These are phyloP conservation scores for Nysson spinosus DNA, from an alignment of 2,888 invertebrate species.

Conservation along the genomic window DNA sequence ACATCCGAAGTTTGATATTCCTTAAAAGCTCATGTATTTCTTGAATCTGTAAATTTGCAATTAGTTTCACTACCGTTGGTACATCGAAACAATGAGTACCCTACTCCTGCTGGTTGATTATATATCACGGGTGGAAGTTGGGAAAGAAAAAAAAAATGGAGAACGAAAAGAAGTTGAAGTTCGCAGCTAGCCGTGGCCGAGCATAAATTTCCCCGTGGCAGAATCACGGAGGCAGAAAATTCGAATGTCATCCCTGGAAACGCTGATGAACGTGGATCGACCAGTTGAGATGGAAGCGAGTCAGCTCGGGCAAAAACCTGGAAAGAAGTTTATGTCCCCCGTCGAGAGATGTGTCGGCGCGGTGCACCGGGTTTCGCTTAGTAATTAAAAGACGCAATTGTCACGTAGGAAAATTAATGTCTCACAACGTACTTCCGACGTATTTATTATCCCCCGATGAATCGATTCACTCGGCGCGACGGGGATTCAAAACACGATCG, in stretches of 20 bases:
- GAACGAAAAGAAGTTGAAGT: neutral
- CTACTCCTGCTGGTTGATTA: too few relatives aligned
- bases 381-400: conserved; percentile 57
- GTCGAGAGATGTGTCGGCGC: conserved; percentile 41
- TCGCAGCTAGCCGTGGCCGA: conserved; percentile 4
- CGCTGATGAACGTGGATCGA: conserved; percentile 16
- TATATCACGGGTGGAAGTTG: too few relatives aligned
- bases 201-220: conserved; percentile 14
- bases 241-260: conserved; percentile 25
- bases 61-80: too few relatives aligned
- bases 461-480: conserved; percentile 24
- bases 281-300: conserved; percentile 8
- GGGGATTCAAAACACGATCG: neutral
- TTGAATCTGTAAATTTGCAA: too few relatives aligned
- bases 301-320: conserved; percentile 27
- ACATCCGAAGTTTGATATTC: too few relatives aligned
- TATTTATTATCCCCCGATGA: conserved; percentile 38
- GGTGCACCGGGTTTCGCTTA: conserved; percentile 20
- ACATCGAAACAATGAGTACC: too few relatives aligned
- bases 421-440: conserved; percentile 25
- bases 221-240: conserved; percentile 29
- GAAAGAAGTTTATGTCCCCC: conserved; percentile 39
- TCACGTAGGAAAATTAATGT: conserved; percentile 44
- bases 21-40: too few relatives aligned
- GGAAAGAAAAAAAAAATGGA: neutral